Evolutionary conservation across 2,888 invertebrate genomes (phyloP), one percentile per base, ranked within the genome.

Genomic region (Tenthredo scrophulariae): DNA sequence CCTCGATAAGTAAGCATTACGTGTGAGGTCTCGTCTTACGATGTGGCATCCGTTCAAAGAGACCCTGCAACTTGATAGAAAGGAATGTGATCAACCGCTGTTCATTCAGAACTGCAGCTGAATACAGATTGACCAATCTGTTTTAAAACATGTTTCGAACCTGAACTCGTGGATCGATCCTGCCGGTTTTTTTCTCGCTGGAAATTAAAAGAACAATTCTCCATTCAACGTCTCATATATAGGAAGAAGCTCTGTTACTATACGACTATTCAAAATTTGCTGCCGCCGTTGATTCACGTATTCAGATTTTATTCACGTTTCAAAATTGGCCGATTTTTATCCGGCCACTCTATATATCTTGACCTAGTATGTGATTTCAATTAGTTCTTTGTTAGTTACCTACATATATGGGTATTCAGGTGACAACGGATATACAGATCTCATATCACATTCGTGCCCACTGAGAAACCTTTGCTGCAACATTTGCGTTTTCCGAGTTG

Each of bases 331-430:
- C 22, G 13, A 62, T 62, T 26, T 62, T 62, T 13, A 26, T 13
- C 1, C 0, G 22, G 26, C 62, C 62, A 62, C 62, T 26, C 13
- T 26, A 2, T 62, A 26, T 62, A 26, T 62, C 26, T 62, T 62
- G 26, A 62, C 62, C 10, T 62, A 26, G 62, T 26, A 26, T 26
- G 3, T 22, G 62, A 26, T 26, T 26, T 26, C 26, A 26, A 26
- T 62, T 62, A 26, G 26, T 62, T 62, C 62, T 62, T 62, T 62
- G 62, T 62, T 62, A 22, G 62, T 62, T 62, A 62, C 62, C 26
- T 15, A 15, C 26, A 62, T 62, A 62, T 62, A 18, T 54, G 54
- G n/a, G 54, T 7, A 26, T 22, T 62, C 62, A 22, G 62, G 26
- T 62, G 62, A 26, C 26, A 62, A 26, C 62, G 0, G 2, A 22